Evolutionary conservation across 1,140 invertebrate species (phyloP).

Genomic region (Phocides pigmalion): DNA sequence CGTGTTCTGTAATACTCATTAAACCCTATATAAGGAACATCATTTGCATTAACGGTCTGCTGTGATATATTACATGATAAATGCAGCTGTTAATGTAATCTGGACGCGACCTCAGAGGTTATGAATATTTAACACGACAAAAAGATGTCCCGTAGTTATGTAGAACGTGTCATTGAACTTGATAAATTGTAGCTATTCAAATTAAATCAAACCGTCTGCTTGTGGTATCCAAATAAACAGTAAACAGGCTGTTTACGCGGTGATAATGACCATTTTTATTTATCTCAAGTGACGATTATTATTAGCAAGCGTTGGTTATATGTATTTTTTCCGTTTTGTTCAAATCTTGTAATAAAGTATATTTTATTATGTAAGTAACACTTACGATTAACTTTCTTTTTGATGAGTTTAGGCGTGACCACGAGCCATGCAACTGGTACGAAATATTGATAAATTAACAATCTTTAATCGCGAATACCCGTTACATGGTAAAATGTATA

Average conservation of each 20-base stretch:
- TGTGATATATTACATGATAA: slow-evolving; percentile 37
- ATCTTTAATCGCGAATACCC: too few species aligned
- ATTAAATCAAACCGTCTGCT: slow-evolving; percentile 17
- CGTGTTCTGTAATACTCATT: slow-evolving; percentile 17
- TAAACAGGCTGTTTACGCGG: not conserved
- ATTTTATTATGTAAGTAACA: too few species aligned
- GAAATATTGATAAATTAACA: too few species aligned
- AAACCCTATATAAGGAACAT: slow-evolving; percentile 27
- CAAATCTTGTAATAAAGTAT: too few species aligned
- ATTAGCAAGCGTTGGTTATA: not conserved
- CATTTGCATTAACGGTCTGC: slow-evolving; percentile 27
- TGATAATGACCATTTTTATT: not conserved
- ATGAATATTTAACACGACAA: slow-evolving; percentile 54
- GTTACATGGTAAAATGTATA: too few species aligned
- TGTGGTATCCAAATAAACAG: not conserved
- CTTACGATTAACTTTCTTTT: too few species aligned
- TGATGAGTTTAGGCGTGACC: too few species aligned
- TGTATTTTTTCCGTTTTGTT: too few species aligned
- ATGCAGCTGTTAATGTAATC: slow-evolving; percentile 47
- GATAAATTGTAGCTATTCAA: slow-evolving; percentile 31
- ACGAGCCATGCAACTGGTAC: too few species aligned
- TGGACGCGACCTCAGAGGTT: slow-evolving; percentile 52
- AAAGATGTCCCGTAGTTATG: slow-evolving; percentile 52
- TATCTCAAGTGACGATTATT: too few species aligned
- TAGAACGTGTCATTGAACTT: slow-evolving; percentile 60